These are phyloP conservation scores for Scaptomyza parva DNA, from an alignment of 2,888 invertebrate species.

Conservation along the genomic window DNA sequence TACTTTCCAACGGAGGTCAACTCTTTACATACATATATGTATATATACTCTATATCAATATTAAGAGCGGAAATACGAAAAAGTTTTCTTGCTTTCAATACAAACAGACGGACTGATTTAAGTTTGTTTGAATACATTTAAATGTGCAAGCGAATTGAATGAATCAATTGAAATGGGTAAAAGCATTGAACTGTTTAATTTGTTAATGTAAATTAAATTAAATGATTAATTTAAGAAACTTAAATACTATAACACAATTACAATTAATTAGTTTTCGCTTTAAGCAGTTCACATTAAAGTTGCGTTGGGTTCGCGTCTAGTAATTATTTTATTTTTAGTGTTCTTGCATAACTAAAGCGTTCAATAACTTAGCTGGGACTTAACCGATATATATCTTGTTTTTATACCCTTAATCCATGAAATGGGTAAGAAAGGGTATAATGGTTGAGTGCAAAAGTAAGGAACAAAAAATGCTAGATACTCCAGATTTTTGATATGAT, in stretches of 20 bases:
- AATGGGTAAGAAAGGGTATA: too few species aligned
- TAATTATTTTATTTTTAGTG: not conserved
- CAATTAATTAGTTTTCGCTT: not conserved
- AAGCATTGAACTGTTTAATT: not conserved
- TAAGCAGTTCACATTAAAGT: not conserved
- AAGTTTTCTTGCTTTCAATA: not conserved
- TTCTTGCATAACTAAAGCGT: conserved; percentile 39
- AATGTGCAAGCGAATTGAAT: not conserved
- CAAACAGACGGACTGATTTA: not conserved
- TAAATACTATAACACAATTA: not conserved
- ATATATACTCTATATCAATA: not conserved
- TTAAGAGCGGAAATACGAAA: not conserved
- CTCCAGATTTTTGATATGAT: too few species aligned
- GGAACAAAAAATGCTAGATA: too few species aligned
- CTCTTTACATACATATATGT: not conserved
- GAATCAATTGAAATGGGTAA: not conserved
- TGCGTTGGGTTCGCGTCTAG: not conserved
- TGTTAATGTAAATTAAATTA: not conserved
- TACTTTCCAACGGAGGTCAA: not conserved
- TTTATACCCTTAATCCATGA: too few species aligned
- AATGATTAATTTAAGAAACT: not conserved
- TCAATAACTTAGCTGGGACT: conserved; percentile 29
- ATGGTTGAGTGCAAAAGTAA: too few species aligned
- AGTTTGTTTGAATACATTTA: not conserved
- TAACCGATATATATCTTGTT: conserved; percentile 5